Conservation (phyloP, 2,888 invertebrate genomes). For the Mylabris sibirica region DNA sequence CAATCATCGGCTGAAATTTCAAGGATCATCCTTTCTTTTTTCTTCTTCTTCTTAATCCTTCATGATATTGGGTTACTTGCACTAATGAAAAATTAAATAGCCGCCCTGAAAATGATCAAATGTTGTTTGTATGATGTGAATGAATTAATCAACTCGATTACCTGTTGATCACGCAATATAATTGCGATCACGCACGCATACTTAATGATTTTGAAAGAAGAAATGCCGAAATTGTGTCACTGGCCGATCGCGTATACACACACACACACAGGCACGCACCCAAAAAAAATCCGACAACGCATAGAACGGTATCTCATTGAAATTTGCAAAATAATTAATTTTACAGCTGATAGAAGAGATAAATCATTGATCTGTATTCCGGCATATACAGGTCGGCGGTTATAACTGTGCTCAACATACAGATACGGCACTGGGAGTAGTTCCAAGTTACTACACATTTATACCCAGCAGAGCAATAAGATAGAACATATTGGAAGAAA, state of each 20-base stretch:
- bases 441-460: no score
- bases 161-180: constrained; percentile 20
- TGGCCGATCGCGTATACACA: no score
- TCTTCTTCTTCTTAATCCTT: no score
- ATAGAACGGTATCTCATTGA: neutral
- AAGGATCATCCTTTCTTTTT: no score
- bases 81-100: no score
- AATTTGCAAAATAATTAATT: neutral
- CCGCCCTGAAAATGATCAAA: no score
- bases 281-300: neutral
- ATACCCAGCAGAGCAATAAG: no score
- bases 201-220: constrained; percentile 2
- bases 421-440: neutral
- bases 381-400: neutral
- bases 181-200: constrained; percentile 12
- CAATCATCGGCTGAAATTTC: no score
- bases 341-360: neutral
- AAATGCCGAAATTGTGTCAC: neutral
- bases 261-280: neutral
- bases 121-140: neutral
- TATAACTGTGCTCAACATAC: neutral
- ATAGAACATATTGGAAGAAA: no score
- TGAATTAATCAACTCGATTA: constrained; percentile 5
- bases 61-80: no score
- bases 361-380: neutral